Conservation (phyloP, 2,797 vertebrate genomes). For the Arctocebus calabarensis region DNA sequence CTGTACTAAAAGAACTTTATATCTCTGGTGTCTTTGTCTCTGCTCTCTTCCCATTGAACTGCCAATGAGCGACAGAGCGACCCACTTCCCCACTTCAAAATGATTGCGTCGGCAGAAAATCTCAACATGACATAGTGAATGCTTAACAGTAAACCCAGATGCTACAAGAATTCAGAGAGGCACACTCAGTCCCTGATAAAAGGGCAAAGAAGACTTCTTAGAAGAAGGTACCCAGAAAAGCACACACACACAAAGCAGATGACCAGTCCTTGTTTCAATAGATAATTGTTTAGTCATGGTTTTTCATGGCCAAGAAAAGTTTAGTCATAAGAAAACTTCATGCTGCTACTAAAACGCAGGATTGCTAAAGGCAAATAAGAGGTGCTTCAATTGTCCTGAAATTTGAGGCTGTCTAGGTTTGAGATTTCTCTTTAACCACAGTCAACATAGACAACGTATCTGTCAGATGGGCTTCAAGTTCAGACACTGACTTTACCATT, state of each 20-base stretch:
- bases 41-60: background rate
- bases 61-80: background rate
- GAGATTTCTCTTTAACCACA: slow-evolving; percentile 59
- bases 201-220: background rate
- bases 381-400: slow-evolving; percentile 51
- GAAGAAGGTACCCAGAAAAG: background rate
- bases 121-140: background rate
- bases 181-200: background rate
- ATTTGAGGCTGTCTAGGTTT: slow-evolving; percentile 50
- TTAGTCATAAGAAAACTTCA: slow-evolving; percentile 24
- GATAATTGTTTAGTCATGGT: background rate
- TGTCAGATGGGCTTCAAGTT: slow-evolving; percentile 60
- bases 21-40: background rate
- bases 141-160: background rate
- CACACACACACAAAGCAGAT: background rate
- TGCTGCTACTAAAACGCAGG: background rate
- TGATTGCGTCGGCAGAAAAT: background rate
- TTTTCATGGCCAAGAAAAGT: slow-evolving; percentile 33
- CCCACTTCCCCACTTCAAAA: rapidly evolving
- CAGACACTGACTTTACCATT: slow-evolving; percentile 58
- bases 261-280: background rate
- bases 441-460: slow-evolving; percentile 67
- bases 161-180: background rate
- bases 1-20: background rate
- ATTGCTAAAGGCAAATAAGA: slow-evolving; percentile 29